A percentile compares a stretch with the other conserved stretches of the same genome.
Conservation (phyloP, 2,888 invertebrate genomes). For the Melipona bicolor region DNA sequence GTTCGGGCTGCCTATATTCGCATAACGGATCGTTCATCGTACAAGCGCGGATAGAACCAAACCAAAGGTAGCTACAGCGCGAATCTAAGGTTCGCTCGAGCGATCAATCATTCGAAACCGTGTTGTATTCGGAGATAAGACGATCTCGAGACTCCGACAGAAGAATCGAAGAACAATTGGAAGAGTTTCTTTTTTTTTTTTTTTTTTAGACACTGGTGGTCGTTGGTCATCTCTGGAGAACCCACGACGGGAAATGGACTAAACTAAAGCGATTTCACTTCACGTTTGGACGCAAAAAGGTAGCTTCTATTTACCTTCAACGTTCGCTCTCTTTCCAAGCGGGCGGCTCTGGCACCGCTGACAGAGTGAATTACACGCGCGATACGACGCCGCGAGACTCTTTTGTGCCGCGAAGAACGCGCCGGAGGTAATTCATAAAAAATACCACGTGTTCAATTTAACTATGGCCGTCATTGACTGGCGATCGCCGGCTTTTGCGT, state of each 20-base stretch:
- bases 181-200: too few relatives aligned
- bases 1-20: neutral
- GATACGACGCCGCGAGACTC: conserved; percentile 24
- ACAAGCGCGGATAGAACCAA: neutral
- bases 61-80: neutral
- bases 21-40: conserved; percentile 8
- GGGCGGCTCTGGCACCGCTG: conserved; percentile 24
- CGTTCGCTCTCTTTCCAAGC: conserved; percentile 25
- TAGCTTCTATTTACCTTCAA: conserved; percentile 43
- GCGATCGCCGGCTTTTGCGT: conserved; percentile 30
- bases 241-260: neutral
- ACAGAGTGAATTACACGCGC: conserved; percentile 44
- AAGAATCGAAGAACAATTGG: too few relatives aligned
- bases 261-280: conserved; percentile 30
- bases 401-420: conserved; percentile 41
- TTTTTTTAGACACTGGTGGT: neutral
- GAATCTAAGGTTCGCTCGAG: neutral
- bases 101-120: neutral
- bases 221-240: neutral
- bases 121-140: neutral
- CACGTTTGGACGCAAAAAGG: conserved; percentile 23
- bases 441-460: conserved; percentile 49
- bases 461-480: conserved; percentile 36
- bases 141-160: neutral
- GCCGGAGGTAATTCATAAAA: conserved; percentile 53